Evolutionary conservation across 2,888 invertebrate genomes (phyloP), one percentile per base, ranked within the genome.

Genomic region (Antheraea yamamai): DNA sequence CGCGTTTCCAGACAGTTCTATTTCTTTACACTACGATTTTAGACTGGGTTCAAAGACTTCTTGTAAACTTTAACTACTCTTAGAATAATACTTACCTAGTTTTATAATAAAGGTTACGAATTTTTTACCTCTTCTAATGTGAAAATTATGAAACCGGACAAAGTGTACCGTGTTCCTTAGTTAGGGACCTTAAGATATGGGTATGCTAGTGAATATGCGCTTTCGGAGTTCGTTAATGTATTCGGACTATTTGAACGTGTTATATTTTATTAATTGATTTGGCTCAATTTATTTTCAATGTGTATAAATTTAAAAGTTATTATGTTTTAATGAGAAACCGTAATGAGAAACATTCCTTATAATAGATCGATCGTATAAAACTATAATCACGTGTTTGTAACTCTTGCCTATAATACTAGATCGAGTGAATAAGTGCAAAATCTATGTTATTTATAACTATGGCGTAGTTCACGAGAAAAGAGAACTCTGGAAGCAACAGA

Each of bases 31-130:
- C 10, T n/a, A 70, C 39, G 20, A 10, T n/a, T 70, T 70, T 70
- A 39, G 70, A 39, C 20, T 39, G 39, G 12, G 70, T 70, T 70
- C 70, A 39, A 39, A 39, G 12, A 39, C 39, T 20, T 70, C 39
- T 70, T n/a, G 70, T n/a, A 70, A 70, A 70, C 70, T 39, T 70
- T 39, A 39, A 39, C 70, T 39, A 70, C n/a, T n/a, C 39, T n/a
- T 2, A n/a, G 70, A 70, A 70, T 70, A 20, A 30, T 30, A 66
- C 18, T 26, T 26, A 26, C 26, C 30, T 66, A 30, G 16, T 30
- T 61, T 23, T 23, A 61, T 61, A 61, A 55, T 55, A 7, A 55
- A 55, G 4, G 2, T 52, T 52, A 0, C 55, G 0, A 20, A 55
- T 20, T 20, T n/a, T 20, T 20, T 55, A 18, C 7, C 4, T 55